These are phyloP conservation scores for Scrobipalpa atriplicella DNA, from an alignment of 2,888 invertebrate genomes.

Conservation along the genomic window DNA sequence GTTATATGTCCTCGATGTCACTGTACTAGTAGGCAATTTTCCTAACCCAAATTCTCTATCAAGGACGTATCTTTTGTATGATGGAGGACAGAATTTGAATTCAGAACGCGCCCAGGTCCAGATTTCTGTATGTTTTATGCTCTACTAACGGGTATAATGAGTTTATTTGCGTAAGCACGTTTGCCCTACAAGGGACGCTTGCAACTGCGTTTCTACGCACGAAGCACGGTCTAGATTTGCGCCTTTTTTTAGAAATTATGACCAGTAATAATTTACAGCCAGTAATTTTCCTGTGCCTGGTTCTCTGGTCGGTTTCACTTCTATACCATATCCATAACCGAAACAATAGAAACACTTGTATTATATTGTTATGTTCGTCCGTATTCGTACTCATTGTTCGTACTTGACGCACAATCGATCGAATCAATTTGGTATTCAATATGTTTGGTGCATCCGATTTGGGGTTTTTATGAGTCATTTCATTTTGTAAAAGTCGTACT, in stretches of 20 bases:
- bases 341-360: background rate
- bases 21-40: slow-evolving; percentile 65
- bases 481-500: no score
- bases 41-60: slow-evolving; percentile 72
- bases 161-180: slow-evolving; percentile 24
- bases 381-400: background rate
- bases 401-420: slow-evolving; percentile 3
- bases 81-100: slow-evolving; percentile 54
- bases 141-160: slow-evolving; percentile 22
- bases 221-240: slow-evolving; percentile 15
- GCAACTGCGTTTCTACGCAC: slow-evolving; percentile 2
- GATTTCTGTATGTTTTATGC: slow-evolving; percentile 25
- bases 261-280: background rate
- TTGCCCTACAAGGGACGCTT: slow-evolving; percentile 18
- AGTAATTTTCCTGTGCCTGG: background rate
- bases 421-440: background rate
- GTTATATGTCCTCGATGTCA: slow-evolving; percentile 55
- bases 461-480: no score
- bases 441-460: background rate
- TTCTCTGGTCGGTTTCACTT: background rate
- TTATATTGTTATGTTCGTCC: background rate
- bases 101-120: slow-evolving; percentile 37
- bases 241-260: slow-evolving; percentile 3
- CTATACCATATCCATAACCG: slow-evolving; percentile 6
- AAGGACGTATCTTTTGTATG: slow-evolving; percentile 59